Evolutionary conservation across 2,888 invertebrate genomes (phyloP).

Genomic region (Brenthis daphne): DNA sequence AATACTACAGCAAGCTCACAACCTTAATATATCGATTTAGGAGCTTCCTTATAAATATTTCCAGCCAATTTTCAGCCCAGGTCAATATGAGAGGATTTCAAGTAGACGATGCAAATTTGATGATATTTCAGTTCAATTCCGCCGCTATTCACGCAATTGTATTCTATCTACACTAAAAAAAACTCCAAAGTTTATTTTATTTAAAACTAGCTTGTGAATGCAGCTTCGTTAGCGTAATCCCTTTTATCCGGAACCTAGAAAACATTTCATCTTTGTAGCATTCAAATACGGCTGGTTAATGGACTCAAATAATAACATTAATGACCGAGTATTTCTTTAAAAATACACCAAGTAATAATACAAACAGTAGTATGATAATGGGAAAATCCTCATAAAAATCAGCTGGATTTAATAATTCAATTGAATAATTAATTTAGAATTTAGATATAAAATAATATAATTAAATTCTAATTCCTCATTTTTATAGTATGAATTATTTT

Average conservation of each 20-base stretch:
- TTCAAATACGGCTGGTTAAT: neutral
- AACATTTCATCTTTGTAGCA: neutral
- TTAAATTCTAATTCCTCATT: too few species aligned
- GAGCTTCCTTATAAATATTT: slow-evolving; percentile 10
- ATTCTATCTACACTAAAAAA: neutral
- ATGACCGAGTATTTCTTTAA: too few species aligned
- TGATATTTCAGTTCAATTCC: slow-evolving; percentile 9
- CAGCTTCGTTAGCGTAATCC: neutral
- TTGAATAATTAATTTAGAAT: too few species aligned
- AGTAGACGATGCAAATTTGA: slow-evolving; percentile 19
- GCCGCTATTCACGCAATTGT: slow-evolving; percentile 6
- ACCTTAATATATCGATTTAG: neutral
- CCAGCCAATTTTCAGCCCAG: slow-evolving; percentile 13
- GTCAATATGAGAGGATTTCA: slow-evolving; percentile 16
- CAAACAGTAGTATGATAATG: too few species aligned
- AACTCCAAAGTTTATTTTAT: slow-evolving; percentile 3
- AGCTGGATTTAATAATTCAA: too few species aligned
- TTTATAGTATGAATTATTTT: too few species aligned
- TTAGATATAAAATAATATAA: too few species aligned
- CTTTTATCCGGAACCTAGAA: neutral
- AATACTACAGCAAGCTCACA: too few species aligned
- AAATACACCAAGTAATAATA: too few species aligned
- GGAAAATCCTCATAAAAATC: too few species aligned
- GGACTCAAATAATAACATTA: neutral
- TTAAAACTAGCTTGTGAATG: neutral